Evolutionary conservation across 2,797 vertebrate species (phyloP).

Genomic region (Ctenopoma multispine): DNA sequence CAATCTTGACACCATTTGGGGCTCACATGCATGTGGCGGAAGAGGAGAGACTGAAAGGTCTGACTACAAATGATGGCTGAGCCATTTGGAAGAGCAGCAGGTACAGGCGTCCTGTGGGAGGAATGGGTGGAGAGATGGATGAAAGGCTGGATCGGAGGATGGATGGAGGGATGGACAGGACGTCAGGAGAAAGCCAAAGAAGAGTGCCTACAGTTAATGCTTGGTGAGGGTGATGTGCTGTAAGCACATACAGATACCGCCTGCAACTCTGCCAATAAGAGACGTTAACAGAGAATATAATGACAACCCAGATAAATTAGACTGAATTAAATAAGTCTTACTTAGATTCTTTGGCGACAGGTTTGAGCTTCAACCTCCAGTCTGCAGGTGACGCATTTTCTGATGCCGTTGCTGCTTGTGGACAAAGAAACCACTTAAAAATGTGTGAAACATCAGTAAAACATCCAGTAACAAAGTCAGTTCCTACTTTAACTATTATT

Average conservation of each 20-base stretch:
- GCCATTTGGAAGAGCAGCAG: constrained; percentile 74
- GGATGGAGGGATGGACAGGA: constrained; percentile 53
- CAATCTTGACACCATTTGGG: constrained; percentile 68
- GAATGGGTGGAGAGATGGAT: constrained; percentile 55
- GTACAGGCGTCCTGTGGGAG: constrained; percentile 71
- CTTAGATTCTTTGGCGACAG: constrained; percentile 81
- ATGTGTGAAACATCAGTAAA: too few relatives aligned
- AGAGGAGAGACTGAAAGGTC: constrained; percentile 43
- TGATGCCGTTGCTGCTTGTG: constrained; percentile 27
- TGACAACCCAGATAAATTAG: background rate
- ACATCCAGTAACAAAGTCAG: too few relatives aligned
- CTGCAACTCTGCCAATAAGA: too few relatives aligned
- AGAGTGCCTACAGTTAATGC: constrained; percentile 17
- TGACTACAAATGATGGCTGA: constrained; percentile 61
- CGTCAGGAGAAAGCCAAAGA: background rate
- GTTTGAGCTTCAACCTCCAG: constrained; percentile 90
- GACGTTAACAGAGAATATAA: background rate
- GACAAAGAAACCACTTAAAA: background rate
- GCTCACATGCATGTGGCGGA: constrained; percentile 60
- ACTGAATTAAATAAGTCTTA: constrained; percentile 59
- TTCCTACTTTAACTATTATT: background rate
- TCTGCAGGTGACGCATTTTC: constrained; percentile 80
- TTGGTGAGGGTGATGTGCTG: constrained; percentile 21
- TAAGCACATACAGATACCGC: constrained; percentile 19
- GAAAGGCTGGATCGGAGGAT: constrained; percentile 47